Percentiles rank a stretch among this genome's conserved stretches.
Evolutionary conservation across 2,797 vertebrate species (phyloP).

Genomic region (Tiaroga cobitis): DNA sequence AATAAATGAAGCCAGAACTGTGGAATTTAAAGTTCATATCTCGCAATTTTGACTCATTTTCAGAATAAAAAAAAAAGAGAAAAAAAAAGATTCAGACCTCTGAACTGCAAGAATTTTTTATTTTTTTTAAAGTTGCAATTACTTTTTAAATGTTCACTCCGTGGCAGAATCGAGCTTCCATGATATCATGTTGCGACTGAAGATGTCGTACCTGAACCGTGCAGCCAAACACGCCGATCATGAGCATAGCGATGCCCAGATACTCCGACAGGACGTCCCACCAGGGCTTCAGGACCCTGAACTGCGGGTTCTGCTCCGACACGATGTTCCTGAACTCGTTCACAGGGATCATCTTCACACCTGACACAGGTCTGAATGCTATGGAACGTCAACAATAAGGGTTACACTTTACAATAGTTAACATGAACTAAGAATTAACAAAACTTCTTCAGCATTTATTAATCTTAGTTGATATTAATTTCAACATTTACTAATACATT

Average conservation of each 20-base stretch:
- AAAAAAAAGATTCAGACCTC: background rate
- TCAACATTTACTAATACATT: no score
- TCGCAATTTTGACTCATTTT: background rate
- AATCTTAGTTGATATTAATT: no score
- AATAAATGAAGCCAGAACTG: no score
- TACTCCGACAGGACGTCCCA: conserved; percentile 94
- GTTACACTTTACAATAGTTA: no score
- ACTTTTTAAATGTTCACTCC: background rate
- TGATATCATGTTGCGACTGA: background rate
- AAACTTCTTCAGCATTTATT: no score
- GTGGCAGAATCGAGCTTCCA: background rate
- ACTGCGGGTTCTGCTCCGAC: conserved; percentile 81
- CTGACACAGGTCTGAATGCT: conserved; percentile 20
- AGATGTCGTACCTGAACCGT: conserved; percentile 84
- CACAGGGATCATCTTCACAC: conserved; percentile 87
- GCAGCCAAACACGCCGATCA: conserved; percentile 93
- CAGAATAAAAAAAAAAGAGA: no score
- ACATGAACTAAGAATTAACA: no score
- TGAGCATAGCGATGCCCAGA: conserved; percentile 89
- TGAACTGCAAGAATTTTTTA: no score
- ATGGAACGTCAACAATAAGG: no score
- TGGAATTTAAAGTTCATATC: no score
- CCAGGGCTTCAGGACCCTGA: conserved; percentile 91
- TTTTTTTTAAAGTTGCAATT: background rate
- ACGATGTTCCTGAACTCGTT: conserved; percentile 87